Conservation (phyloP, 2,797 vertebrate genomes). For the Rhincodon typus region DNA sequence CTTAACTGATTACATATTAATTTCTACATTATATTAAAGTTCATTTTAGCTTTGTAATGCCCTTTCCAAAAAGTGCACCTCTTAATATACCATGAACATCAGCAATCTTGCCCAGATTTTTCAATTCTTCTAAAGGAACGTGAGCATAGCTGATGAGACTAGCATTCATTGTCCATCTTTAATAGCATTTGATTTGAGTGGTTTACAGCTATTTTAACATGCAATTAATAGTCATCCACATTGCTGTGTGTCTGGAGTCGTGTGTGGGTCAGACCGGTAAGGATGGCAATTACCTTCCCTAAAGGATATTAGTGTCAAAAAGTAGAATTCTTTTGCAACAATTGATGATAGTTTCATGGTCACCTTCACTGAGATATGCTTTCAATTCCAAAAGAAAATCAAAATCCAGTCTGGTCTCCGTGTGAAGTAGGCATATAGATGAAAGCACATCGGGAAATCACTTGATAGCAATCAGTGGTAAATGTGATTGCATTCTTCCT, state of each 20-base stretch:
- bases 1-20: background rate
- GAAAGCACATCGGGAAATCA: background rate
- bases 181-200: too few species aligned
- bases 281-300: too few species aligned
- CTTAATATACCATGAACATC: background rate
- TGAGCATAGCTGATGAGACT: background rate
- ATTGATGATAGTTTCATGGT: too few species aligned
- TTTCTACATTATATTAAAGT: background rate
- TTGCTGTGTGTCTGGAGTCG: too few species aligned
- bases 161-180: too few species aligned
- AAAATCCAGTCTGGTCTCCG: background rate
- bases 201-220: too few species aligned
- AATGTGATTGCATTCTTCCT: background rate
- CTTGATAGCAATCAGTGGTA: background rate
- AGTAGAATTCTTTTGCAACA: too few species aligned
- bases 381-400: too few species aligned
- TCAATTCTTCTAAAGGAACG: background rate
- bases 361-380: too few species aligned
- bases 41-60: background rate
- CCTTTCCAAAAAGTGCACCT: background rate
- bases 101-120: background rate
- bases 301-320: too few species aligned
- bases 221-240: too few species aligned
- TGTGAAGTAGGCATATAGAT: background rate
- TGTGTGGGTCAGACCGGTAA: too few species aligned